A percentile compares a stretch with the other conserved stretches of the same genome.
These are phyloP conservation scores for Vidua macroura DNA, from an alignment of 2,113 vertebrate species.

Conservation along the genomic window DNA sequence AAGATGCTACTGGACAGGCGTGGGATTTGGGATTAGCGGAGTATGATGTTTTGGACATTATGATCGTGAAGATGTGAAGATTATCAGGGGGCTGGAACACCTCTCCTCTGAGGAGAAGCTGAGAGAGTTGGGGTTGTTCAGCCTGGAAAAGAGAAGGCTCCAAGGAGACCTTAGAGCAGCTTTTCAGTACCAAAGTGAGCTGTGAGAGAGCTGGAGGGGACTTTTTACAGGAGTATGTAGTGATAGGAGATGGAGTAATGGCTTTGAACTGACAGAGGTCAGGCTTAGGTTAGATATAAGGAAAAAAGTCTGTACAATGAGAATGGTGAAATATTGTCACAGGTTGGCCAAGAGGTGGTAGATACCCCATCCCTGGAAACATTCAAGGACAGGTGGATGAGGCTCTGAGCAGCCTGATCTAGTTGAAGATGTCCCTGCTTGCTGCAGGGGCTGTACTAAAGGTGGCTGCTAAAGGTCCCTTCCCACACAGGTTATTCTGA, in stretches of 20 bases:
- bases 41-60: not conserved
- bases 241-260: not conserved
- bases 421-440: not conserved
- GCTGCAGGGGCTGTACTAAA: not conserved
- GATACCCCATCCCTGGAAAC: not conserved
- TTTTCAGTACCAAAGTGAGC: not conserved
- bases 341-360: not conserved
- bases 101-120: not conserved
- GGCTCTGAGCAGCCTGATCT: not conserved
- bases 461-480: not conserved
- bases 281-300: not conserved
- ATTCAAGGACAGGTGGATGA: not conserved
- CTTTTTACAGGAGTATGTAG: not conserved
- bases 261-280: not conserved
- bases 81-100: not conserved
- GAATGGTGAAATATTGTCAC: not conserved
- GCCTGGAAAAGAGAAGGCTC: not conserved
- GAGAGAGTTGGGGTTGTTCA: not conserved
- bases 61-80: not conserved
- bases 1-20: not conserved
- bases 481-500: not conserved
- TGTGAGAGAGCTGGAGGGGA: accelerated
- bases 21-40: not conserved
- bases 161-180: not conserved
- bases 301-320: not conserved